Evolutionary conservation across 2,797 vertebrate species (phyloP).

Genomic region (Sphenopsis melanotis): DNA sequence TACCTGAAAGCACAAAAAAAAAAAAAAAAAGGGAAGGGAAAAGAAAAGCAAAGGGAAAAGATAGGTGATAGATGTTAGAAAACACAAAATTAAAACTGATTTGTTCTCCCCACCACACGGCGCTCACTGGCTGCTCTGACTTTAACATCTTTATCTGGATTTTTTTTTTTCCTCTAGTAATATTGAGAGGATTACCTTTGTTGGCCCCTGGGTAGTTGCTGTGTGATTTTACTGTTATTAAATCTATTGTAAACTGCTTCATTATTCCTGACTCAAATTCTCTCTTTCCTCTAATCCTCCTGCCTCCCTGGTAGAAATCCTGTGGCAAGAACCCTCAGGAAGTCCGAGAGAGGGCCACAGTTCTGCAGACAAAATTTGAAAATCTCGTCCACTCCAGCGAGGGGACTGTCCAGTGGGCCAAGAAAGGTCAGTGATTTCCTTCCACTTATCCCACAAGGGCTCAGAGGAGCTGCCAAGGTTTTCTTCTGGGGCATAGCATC

Average conservation of each 20-base stretch:
- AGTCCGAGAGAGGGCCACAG: slow-evolving; percentile 83
- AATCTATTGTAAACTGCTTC: slow-evolving; percentile 99
- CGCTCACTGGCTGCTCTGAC: slow-evolving; percentile 60
- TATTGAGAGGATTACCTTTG: slow-evolving; percentile 99
- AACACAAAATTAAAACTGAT: slow-evolving; percentile 61
- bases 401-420: slow-evolving; percentile 76
- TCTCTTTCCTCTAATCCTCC: slow-evolving; percentile 68
- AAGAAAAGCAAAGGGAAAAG: not conserved
- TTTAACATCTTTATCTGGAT: slow-evolving; percentile 77
- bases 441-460: not conserved
- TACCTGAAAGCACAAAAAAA: not conserved
- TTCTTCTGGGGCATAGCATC: not conserved
- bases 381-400: slow-evolving; percentile 81
- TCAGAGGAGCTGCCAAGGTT: not conserved
- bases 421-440: slow-evolving; percentile 82
- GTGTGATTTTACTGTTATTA: slow-evolving; percentile 99
- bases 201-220: slow-evolving; percentile 91
- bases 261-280: slow-evolving; percentile 86
- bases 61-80: slow-evolving; percentile 12
- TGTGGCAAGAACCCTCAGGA: slow-evolving; percentile 77
- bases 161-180: slow-evolving; percentile 87
- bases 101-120: slow-evolving; percentile 45
- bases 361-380: slow-evolving; percentile 91
- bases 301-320: slow-evolving; percentile 71
- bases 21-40: not conserved